Evolutionary conservation across 2,797 vertebrate species (phyloP).

Genomic region (Urophycis tenuis): DNA sequence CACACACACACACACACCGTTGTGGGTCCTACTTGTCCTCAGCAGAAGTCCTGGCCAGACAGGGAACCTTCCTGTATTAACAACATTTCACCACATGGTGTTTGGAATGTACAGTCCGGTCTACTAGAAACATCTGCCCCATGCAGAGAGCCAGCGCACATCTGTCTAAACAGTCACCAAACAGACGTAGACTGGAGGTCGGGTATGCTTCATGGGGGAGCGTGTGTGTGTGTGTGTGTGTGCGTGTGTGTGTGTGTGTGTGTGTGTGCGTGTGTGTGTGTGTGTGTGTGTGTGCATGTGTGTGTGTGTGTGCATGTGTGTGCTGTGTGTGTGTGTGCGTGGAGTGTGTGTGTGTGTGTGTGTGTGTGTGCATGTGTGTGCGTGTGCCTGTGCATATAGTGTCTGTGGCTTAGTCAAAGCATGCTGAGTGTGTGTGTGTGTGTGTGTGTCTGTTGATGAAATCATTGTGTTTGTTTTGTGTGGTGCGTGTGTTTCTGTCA

Average conservation of each 20-base stretch:
- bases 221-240: neutral
- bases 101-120: neutral
- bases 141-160: neutral
- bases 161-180: neutral
- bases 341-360: neutral
- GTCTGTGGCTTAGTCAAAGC: neutral
- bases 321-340: neutral
- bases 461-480: no score
- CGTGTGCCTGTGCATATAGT: no score
- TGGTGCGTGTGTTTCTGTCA: neutral
- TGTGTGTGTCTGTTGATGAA: no score
- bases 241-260: neutral
- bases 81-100: neutral
- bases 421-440: neutral
- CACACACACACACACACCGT: no score
- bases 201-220: neutral
- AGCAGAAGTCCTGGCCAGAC: neutral
- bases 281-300: neutral
- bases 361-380: neutral
- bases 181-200: no score
- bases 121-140: slow-evolving; percentile 1
- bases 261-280: neutral
- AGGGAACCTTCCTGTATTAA: neutral
- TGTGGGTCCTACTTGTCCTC: neutral
- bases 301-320: neutral